These are phyloP conservation scores for Phymorhynchus buccinoides DNA, from an alignment of 1,140 invertebrate species.

Conservation along the genomic window DNA sequence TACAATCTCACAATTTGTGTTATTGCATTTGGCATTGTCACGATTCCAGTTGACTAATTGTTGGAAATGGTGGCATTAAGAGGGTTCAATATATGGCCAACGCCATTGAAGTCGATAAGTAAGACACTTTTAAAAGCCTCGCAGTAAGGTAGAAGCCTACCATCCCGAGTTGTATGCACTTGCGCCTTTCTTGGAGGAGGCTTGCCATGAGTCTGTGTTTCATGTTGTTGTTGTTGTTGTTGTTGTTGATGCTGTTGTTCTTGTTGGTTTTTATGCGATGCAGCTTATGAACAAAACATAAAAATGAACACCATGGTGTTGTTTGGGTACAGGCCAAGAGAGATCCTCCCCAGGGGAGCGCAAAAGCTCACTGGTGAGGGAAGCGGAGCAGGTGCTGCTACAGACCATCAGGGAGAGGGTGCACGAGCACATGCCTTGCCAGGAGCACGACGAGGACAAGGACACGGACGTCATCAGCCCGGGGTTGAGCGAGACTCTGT, in stretches of 20 bases:
- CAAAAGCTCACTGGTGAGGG: conserved; percentile 25
- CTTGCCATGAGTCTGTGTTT: no score
- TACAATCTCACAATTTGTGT: no score
- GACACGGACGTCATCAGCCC: conserved; percentile 35
- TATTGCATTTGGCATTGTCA: no score
- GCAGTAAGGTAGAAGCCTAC: no score
- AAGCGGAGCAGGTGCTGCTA: conserved; percentile 53
- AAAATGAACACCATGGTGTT: background rate
- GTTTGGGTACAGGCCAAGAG: background rate
- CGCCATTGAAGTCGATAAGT: no score
- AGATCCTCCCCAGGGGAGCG: conserved; percentile 16
- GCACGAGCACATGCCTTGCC: conserved; percentile 42
- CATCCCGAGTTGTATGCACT: no score
- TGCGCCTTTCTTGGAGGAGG: no score
- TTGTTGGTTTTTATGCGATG: background rate
- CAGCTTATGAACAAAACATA: no score
- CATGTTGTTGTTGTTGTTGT: background rate
- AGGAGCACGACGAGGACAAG: conserved; percentile 38
- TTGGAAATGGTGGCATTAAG: no score
- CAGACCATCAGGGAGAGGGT: conserved; percentile 56
- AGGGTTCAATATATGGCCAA: no score
- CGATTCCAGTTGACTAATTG: no score
- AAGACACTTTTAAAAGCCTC: no score
- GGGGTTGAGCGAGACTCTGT: conserved; percentile 33
- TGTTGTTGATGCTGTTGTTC: background rate